Base-by-base conservation (phyloP, 1,140 invertebrate species). In the Probaryconus sp. region DNA sequence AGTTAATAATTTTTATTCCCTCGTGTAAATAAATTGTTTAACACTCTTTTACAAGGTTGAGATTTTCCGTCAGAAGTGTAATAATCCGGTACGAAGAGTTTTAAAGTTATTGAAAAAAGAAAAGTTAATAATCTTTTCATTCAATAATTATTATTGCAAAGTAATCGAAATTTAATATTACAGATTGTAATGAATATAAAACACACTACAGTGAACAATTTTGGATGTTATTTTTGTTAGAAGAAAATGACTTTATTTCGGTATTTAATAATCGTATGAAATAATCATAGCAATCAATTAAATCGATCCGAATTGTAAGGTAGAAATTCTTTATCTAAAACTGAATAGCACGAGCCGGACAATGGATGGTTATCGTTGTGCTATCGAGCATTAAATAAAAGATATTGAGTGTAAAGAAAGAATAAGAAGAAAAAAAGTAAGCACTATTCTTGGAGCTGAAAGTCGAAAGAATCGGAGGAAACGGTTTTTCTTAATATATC, bases 351-450 rank as follows among this genome's bases (percentile, higher is more conserved):
- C 43, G 31, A 17, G 18, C 38, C 13, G 24, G 24, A 61, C 35
- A 61, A 48, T 30, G 43, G 33, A 47, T 61, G 35, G 43, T 47
- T 47, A 47, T 47, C 43, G 43, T 6, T 26, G 11, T 16, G 13
- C 6, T 26, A 26, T 28, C 43, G 28, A 47, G 30, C 58, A 43
- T 51, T 64, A 64, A 64, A 64, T 43, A 45, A 43, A 31, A 10
- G 37, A 38, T 43, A 30, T 47, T 11, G 33, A 56, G 14, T 17
- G 51, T 31, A 40, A 56, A 28, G 30, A 40, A 56, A 30, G 43
- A 16, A 30, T 26, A 17, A 14, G 30, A 38, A 24, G 11, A 6
- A 11, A 20, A 31, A 50, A 11, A 17, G 35, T 17, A 47, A 51
- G 35, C 28, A 30, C 37, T 42, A 42, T 64, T 38, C 33, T 48